Conservation (phyloP, 1,140 invertebrate species). For the Drosophila gunungcola region DNA sequence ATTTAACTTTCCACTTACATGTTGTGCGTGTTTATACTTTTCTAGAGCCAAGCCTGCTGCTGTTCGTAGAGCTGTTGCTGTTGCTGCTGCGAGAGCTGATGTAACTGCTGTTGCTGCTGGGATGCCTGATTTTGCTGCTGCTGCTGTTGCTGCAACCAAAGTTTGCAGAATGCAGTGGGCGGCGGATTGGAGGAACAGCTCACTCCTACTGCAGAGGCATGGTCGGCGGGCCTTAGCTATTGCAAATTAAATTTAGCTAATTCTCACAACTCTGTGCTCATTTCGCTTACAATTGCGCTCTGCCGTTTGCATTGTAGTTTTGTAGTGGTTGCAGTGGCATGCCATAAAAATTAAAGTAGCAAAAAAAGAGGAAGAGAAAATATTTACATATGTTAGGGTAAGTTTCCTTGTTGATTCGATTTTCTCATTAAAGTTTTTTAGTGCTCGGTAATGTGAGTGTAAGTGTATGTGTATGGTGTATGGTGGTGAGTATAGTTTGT, state of each 20-base stretch:
- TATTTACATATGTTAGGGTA: slow-evolving; percentile 70
- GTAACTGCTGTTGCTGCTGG: slow-evolving; percentile 55
- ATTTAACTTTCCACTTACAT: slow-evolving; percentile 79
- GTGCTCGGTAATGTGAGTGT: slow-evolving; percentile 29
- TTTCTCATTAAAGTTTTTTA: slow-evolving; percentile 54
- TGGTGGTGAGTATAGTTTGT: slow-evolving; percentile 46
- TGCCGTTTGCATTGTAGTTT: slow-evolving; percentile 61
- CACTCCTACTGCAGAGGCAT: slow-evolving; percentile 49
- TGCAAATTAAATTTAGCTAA: slow-evolving; percentile 85
- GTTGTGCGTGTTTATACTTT: slow-evolving; percentile 48
- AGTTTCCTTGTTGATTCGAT: slow-evolving; percentile 50
- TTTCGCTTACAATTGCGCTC: slow-evolving; percentile 85
- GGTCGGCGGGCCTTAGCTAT: slow-evolving; percentile 70
- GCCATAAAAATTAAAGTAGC: slow-evolving; percentile 48
- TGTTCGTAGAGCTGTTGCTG: slow-evolving; percentile 69
- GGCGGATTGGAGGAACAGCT: slow-evolving; percentile 63
- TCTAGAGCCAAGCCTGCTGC: slow-evolving; percentile 73
- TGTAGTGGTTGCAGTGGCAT: slow-evolving; percentile 47
- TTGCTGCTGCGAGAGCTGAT: slow-evolving; percentile 24
- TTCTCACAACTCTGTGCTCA: slow-evolving; percentile 85
- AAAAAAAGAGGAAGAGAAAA: slow-evolving; percentile 43
- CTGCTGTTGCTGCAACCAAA: slow-evolving; percentile 80
- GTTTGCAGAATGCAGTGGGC: slow-evolving; percentile 80
- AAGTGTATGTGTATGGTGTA: slow-evolving; percentile 9
- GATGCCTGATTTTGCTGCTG: slow-evolving; percentile 58